These are phyloP conservation scores for Hippocampus comes DNA, from an alignment of 2,113 vertebrate genomes.

Conservation along the genomic window DNA sequence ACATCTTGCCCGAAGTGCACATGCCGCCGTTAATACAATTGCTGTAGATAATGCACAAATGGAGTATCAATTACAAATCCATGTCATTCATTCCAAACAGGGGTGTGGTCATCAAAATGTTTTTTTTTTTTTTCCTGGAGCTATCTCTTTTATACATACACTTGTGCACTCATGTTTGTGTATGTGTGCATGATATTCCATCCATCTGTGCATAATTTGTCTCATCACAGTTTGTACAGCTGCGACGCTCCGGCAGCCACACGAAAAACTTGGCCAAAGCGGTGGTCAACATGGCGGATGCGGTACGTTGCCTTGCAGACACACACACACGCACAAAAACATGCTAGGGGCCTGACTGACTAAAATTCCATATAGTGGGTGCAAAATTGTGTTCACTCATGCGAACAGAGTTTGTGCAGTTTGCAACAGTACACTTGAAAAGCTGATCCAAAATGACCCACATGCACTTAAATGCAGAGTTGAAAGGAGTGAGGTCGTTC, in stretches of 20 bases:
- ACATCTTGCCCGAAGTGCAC: too few relatives aligned
- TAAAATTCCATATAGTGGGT: too few relatives aligned
- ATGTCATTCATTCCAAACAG: not conserved
- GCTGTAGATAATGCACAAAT: not conserved
- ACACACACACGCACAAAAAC: not conserved
- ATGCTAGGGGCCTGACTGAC: too few relatives aligned
- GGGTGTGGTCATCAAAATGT: not conserved
- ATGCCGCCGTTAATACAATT: not conserved
- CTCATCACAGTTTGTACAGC: slow-evolving; percentile 80
- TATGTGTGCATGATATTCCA: not conserved
- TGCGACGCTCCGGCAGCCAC: slow-evolving; percentile 82
- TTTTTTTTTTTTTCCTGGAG: not conserved
- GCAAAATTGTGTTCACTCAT: too few relatives aligned
- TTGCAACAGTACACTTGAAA: too few relatives aligned
- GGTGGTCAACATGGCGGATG: slow-evolving; percentile 91
- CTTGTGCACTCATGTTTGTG: not conserved
- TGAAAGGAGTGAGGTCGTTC: too few relatives aligned
- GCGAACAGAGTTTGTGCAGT: too few relatives aligned
- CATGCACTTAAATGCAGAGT: too few relatives aligned
- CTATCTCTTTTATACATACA: not conserved
- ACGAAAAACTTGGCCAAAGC: slow-evolving; percentile 96
- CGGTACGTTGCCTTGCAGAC: slow-evolving; percentile 73
- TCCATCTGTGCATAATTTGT: slow-evolving; percentile 38
- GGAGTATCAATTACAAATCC: not conserved
- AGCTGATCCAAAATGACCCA: too few relatives aligned